A percentile compares a stretch with the other conserved stretches of the same genome.
phyloP scores from a whole-genome alignment of 2,113 vertebrate genomes.

The Xyrauchen texanus region DNA sequence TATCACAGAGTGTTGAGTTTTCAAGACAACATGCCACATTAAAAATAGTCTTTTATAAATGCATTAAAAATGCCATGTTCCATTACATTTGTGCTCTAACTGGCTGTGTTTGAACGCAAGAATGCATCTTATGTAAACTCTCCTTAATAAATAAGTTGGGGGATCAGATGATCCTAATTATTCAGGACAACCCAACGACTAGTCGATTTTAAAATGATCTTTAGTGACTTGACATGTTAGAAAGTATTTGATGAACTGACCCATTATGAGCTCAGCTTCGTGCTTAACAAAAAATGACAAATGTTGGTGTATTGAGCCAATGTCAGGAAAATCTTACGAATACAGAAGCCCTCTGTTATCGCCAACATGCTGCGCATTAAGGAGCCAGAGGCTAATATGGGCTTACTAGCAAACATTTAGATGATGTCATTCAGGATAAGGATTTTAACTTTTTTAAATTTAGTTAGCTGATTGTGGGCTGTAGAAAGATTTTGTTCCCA shows the following conservation, averaged over 20 bases:
- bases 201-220: not conserved
- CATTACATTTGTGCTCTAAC: too few relatives aligned
- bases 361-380: conserved; percentile 7
- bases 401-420: conserved; percentile 21
- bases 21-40: too few relatives aligned
- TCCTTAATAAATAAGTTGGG: too few relatives aligned
- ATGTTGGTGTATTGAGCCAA: not conserved
- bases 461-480: conserved; percentile 10
- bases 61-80: too few relatives aligned
- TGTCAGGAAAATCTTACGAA: not conserved
- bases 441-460: conserved; percentile 22
- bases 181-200: too few relatives aligned
- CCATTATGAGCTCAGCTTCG: not conserved
- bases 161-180: too few relatives aligned
- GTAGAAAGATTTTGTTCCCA: not conserved
- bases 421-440: conserved; percentile 23
- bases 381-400: conserved; percentile 30
- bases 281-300: not conserved
- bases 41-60: too few relatives aligned
- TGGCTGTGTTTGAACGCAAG: too few relatives aligned
- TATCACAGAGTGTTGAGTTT: too few relatives aligned
- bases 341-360: conserved; percentile 3
- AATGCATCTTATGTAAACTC: too few relatives aligned
- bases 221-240: not conserved
- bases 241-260: not conserved